Percentiles rank a stretch among this genome's conserved stretches.
phyloP scores from a whole-genome alignment of 2,797 vertebrate genomes.

The Aulostomus chinensis region DNA sequence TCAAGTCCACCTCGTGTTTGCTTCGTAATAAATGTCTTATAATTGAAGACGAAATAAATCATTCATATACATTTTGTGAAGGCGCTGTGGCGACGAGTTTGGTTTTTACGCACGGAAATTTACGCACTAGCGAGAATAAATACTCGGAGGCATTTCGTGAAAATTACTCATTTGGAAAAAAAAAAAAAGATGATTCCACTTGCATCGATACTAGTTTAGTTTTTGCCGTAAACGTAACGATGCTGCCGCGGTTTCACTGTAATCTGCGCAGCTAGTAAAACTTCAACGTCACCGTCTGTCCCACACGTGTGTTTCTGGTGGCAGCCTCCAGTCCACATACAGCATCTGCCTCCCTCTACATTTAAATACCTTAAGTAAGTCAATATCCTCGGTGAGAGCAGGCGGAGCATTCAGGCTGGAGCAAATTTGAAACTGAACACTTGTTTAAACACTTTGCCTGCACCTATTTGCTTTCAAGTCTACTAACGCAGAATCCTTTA shows the following conservation, averaged over 20 bases:
- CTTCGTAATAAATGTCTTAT: too few relatives aligned
- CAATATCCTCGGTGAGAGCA: slow-evolving; percentile 67
- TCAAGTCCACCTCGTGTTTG: too few relatives aligned
- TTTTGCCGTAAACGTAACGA: slow-evolving; percentile 23
- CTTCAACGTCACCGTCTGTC: slow-evolving; percentile 74
- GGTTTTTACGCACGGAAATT: slow-evolving; percentile 51
- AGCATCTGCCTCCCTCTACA: slow-evolving; percentile 73
- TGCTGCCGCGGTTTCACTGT: slow-evolving; percentile 41
- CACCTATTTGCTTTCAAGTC: too few relatives aligned
- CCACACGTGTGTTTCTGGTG: slow-evolving; percentile 77
- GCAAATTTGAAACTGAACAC: slow-evolving; percentile 70
- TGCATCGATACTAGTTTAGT: too few relatives aligned
- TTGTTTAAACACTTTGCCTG: slow-evolving; percentile 55
- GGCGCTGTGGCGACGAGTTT: background rate
- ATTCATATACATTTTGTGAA: too few relatives aligned
- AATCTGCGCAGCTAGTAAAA: slow-evolving; percentile 52
- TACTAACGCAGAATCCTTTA: too few relatives aligned
- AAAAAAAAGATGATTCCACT: slow-evolving; percentile 2
- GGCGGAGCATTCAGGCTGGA: slow-evolving; percentile 67
- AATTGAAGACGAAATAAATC: too few relatives aligned
- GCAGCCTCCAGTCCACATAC: slow-evolving; percentile 64
- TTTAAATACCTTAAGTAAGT: slow-evolving; percentile 80
- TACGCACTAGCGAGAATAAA: slow-evolving; percentile 41
- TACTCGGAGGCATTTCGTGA: too few relatives aligned
- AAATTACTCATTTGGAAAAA: background rate